These are phyloP conservation scores for Hyalella azteca DNA, from an alignment of 2,888 invertebrate genomes.

Conservation along the genomic window DNA sequence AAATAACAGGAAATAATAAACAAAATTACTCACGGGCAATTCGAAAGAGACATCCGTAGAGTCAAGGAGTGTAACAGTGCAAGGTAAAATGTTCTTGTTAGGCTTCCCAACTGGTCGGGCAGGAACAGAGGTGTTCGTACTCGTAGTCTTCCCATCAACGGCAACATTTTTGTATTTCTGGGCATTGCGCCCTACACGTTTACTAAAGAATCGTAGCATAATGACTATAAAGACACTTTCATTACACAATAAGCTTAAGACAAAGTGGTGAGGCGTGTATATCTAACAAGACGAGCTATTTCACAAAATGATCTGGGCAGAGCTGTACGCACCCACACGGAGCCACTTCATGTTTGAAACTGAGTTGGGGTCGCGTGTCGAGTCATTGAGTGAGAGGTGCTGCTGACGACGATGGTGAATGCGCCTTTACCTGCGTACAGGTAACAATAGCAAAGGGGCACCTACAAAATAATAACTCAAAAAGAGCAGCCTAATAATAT, in stretches of 20 bases:
- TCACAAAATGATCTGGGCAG: slow-evolving; percentile 22
- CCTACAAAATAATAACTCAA: slow-evolving; percentile 1
- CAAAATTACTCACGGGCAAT: slow-evolving; percentile 45
- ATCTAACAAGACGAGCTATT: slow-evolving; percentile 38
- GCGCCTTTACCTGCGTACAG: background rate
- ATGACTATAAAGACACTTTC: slow-evolving; percentile 31
- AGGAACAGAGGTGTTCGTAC: background rate
- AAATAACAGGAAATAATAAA: background rate
- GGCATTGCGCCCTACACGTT: slow-evolving; percentile 49
- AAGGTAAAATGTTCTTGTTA: slow-evolving; percentile 49
- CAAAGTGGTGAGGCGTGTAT: background rate
- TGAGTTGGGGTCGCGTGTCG: background rate
- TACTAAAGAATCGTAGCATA: slow-evolving; percentile 54
- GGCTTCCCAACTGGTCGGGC: slow-evolving; percentile 29
- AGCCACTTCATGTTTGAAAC: slow-evolving; percentile 42
- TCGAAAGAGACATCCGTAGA: slow-evolving; percentile 51
- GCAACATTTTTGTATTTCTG: slow-evolving; percentile 52
- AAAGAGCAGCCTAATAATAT: background rate
- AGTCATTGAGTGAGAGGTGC: too few species aligned
- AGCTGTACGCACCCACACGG: slow-evolving; percentile 29
- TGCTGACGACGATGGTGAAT: slow-evolving; percentile 2
- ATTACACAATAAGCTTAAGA: slow-evolving; percentile 22
- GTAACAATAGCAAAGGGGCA: background rate
- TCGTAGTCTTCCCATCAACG: slow-evolving; percentile 24
- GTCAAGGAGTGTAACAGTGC: slow-evolving; percentile 55